A percentile compares a stretch with the other conserved stretches of the same genome.
These are phyloP conservation scores for Tethea ocularis DNA, from an alignment of 2,888 invertebrate species.

Conservation along the genomic window DNA sequence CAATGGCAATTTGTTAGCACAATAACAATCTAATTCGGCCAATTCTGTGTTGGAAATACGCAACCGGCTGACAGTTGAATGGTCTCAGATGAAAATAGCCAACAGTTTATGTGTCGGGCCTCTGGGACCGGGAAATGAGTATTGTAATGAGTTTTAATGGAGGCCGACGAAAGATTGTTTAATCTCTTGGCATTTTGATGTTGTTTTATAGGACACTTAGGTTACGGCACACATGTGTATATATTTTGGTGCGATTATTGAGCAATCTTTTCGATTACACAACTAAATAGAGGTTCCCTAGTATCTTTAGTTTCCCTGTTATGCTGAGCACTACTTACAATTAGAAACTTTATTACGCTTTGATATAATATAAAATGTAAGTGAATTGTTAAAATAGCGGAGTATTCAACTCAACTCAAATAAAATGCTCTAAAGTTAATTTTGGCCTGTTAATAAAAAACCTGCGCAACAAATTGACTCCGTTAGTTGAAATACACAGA, in stretches of 20 bases:
- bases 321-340: not conserved
- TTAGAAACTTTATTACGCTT: not conserved
- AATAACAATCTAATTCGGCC: conserved; percentile 45
- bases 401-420: not conserved
- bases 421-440: not conserved
- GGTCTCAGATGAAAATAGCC: conserved; percentile 37
- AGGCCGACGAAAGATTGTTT: conserved; percentile 7
- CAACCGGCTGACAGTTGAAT: conserved; percentile 31
- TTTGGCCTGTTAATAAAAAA: not conserved
- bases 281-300: not conserved
- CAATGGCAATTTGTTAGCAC: conserved; percentile 43
- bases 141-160: conserved; percentile 21
- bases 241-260: not conserved
- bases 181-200: not conserved
- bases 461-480: conserved; percentile 8
- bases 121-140: conserved; percentile 36
- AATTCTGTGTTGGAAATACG: conserved; percentile 20
- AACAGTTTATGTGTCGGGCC: conserved; percentile 15
- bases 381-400: too few species aligned
- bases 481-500: conserved; percentile 23
- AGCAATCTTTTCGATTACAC: not conserved
- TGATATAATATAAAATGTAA: too few species aligned
- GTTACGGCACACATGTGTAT: not conserved
- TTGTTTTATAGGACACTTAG: not conserved
- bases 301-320: not conserved